Percentiles rank a stretch among this genome's conserved stretches.
These are phyloP conservation scores for Pteropus rufus DNA, from an alignment of 2,797 vertebrate genomes.

Conservation along the genomic window DNA sequence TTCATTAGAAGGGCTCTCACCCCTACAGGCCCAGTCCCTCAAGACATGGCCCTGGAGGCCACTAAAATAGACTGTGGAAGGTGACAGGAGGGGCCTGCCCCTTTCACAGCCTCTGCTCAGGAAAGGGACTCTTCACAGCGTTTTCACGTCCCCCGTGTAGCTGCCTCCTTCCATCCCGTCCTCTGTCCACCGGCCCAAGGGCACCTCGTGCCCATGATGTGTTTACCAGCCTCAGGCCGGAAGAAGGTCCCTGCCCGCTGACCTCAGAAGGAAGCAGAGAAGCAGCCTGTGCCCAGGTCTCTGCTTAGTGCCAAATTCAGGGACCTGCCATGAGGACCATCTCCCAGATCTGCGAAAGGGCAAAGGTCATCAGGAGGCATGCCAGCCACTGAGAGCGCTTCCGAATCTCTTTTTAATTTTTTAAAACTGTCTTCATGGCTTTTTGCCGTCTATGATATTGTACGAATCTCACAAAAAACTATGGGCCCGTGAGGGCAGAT, in stretches of 20 bases:
- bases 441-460: not conserved
- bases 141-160: not conserved
- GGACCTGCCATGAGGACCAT: not conserved
- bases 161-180: not conserved
- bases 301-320: not conserved
- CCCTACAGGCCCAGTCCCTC: not conserved
- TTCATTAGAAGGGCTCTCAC: not conserved
- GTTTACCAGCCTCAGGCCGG: not conserved
- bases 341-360: not conserved
- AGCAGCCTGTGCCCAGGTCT: not conserved
- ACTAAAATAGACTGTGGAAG: not conserved
- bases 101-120: too few species aligned
- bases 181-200: accelerated
- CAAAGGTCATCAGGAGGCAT: not conserved
- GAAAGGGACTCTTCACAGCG: not conserved
- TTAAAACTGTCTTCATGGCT: not conserved
- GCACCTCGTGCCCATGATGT: not conserved
- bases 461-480: not conserved
- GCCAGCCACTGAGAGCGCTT: not conserved
- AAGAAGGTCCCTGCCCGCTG: not conserved
- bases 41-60: not conserved
- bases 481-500: not conserved
- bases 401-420: not conserved
- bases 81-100: accelerated
- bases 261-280: not conserved